Conservation (phyloP, 2,797 vertebrate genomes). For the Bradypodion ventrale region DNA sequence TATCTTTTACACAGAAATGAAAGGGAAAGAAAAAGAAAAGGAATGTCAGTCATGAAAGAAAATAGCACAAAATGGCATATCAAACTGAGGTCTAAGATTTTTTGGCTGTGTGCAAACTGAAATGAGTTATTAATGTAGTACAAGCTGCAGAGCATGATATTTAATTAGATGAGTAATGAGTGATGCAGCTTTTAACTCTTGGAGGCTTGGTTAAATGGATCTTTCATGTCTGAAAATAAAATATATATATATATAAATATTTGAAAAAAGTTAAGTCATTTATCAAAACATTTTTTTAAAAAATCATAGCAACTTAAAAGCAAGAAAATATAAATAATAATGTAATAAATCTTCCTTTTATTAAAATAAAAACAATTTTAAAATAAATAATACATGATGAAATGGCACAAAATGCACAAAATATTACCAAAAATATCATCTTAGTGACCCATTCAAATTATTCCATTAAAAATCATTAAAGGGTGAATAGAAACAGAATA, state of each 20-base stretch:
- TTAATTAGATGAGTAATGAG: conserved; percentile 34
- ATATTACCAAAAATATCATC: no score
- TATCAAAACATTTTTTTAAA: no score
- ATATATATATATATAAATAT: not conserved
- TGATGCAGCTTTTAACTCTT: conserved; percentile 8
- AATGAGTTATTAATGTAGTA: conserved; percentile 21
- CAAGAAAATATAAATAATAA: no score
- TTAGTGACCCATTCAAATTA: no score
- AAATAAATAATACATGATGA: no score
- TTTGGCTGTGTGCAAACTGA: conserved; percentile 23
- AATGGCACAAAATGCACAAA: no score
- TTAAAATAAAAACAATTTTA: no score
- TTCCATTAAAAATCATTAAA: no score
- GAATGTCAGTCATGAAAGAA: not conserved
- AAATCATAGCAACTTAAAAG: no score
- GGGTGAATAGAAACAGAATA: no score
- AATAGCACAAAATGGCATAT: not conserved
- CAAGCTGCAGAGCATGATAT: conserved; percentile 21
- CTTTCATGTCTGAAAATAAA: not conserved
- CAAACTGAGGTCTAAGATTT: not conserved
- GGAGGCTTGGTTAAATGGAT: conserved; percentile 9
- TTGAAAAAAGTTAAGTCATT: not conserved
- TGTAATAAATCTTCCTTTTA: no score
- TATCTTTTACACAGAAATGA: not conserved
- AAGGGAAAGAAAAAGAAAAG: not conserved